A percentile compares a stretch with the other conserved stretches of the same genome.
phyloP scores from a whole-genome alignment of 2,113 vertebrate species.

The Haliaeetus leucogaster region DNA sequence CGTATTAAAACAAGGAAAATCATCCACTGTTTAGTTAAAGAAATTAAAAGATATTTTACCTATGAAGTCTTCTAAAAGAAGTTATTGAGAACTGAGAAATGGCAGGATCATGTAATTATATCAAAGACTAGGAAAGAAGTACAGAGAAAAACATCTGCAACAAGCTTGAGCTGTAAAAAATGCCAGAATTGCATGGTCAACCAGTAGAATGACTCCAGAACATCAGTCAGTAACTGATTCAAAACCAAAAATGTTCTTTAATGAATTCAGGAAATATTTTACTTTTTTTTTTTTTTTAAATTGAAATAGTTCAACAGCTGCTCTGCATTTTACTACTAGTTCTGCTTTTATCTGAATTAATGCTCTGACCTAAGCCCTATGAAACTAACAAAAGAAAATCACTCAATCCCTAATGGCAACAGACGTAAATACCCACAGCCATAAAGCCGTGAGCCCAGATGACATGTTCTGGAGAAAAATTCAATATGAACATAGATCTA shows the following conservation, averaged over 20 bases:
- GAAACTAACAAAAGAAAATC: neutral
- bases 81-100: neutral
- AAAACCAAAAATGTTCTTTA: neutral
- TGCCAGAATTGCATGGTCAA: neutral
- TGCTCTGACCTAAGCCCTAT: neutral
- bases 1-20: neutral
- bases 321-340: neutral
- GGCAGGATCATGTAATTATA: neutral
- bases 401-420: neutral
- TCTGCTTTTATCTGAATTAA: neutral
- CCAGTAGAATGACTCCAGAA: neutral
- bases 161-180: neutral
- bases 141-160: neutral
- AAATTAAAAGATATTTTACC: neutral
- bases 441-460: neutral
- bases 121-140: neutral
- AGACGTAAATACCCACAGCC: neutral
- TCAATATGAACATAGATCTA: neutral
- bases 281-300: neutral
- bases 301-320: neutral
- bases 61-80: neutral
- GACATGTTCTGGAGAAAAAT: neutral
- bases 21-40: neutral
- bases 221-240: neutral
- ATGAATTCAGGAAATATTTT: neutral